These are phyloP conservation scores for Heterodera schachtii DNA, from an alignment of 1,140 invertebrate species.

Conservation along the genomic window DNA sequence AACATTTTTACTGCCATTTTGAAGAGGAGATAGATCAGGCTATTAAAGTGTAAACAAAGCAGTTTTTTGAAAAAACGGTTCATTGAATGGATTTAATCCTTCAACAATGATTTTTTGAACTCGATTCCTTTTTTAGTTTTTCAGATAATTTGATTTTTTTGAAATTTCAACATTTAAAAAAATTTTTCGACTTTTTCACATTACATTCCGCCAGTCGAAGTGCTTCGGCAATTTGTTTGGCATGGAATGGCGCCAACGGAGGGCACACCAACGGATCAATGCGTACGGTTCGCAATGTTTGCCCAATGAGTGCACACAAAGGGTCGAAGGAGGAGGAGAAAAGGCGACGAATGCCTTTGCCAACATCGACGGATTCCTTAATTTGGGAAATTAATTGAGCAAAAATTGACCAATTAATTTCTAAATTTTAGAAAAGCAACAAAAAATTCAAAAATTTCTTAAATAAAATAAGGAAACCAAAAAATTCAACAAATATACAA, in stretches of 20 bases:
- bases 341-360: conserved; percentile 14
- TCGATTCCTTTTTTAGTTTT: no score
- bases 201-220: conserved; percentile 46
- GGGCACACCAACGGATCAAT: conserved; percentile 28
- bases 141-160: no score
- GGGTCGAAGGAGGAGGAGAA: neutral
- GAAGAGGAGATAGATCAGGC: no score
- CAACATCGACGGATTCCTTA: conserved; percentile 31
- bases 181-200: neutral
- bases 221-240: conserved; percentile 43
- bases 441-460: no score
- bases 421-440: no score
- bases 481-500: no score
- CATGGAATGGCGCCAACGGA: conserved; percentile 40
- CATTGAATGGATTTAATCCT: no score
- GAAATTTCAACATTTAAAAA: neutral
- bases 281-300: conserved; percentile 34
- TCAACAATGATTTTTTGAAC: no score
- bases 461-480: no score
- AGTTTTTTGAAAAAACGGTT: no score
- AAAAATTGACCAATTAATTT: neutral
- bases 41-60: no score
- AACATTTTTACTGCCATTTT: no score
- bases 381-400: neutral
- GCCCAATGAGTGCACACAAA: conserved; percentile 1